Evolutionary conservation across 2,113 vertebrate species (phyloP).

Genomic region (Melanerpes aurifrons): DNA sequence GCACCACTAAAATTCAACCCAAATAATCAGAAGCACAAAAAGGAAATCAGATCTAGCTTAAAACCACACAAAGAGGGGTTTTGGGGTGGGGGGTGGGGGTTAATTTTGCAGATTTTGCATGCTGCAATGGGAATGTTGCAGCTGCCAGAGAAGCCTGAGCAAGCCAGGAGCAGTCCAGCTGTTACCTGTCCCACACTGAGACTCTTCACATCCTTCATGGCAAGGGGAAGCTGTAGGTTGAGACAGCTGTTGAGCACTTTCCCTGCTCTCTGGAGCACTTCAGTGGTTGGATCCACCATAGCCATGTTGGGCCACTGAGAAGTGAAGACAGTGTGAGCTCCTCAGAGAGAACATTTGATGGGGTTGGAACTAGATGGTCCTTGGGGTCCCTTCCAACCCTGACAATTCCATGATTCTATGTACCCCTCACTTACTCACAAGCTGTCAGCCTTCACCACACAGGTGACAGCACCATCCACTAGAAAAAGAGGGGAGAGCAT

Average conservation of each 20-base stretch:
- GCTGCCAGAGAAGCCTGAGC: background rate
- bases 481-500: background rate
- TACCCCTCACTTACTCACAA: too few species aligned
- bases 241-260: background rate
- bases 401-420: too few species aligned
- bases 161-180: background rate
- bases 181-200: too few species aligned
- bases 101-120: background rate
- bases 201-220: background rate
- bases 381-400: too few species aligned
- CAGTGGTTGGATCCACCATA: background rate
- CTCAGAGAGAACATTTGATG: background rate
- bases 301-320: background rate
- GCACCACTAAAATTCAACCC: too few species aligned
- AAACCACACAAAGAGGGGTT: too few species aligned
- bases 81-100: too few species aligned
- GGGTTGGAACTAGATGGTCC: too few species aligned
- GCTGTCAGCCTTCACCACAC: too few species aligned
- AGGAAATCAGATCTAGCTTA: too few species aligned
- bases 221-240: background rate
- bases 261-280: background rate
- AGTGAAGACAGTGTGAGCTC: background rate
- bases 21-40: too few species aligned
- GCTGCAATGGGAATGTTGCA: fast-evolving
- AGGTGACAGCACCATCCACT: background rate